These are phyloP conservation scores for Tetraneura akinire DNA, from an alignment of 1,140 invertebrate species.

Conservation along the genomic window DNA sequence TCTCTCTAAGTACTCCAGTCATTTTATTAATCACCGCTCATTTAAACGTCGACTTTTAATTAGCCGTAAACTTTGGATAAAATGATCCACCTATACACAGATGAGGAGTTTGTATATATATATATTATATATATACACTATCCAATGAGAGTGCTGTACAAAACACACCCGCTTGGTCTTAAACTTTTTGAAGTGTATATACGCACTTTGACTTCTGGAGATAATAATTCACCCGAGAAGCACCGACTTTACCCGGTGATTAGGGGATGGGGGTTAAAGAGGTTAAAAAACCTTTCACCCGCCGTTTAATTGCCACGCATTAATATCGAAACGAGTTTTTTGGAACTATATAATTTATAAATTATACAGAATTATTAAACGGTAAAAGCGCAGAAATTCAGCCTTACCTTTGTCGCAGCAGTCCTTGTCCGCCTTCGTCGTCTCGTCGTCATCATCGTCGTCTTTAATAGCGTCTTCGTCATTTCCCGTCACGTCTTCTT, in stretches of 20 bases:
- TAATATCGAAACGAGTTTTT: constrained; percentile 47
- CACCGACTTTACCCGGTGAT: background rate
- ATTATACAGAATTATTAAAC: constrained; percentile 51
- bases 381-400: background rate
- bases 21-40: constrained; percentile 46
- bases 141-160: background rate
- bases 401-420: constrained; percentile 44
- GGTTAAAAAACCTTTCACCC: constrained; percentile 45
- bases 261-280: constrained; percentile 3
- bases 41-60: constrained; percentile 51
- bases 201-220: constrained; percentile 43
- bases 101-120: background rate
- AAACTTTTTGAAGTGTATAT: constrained; percentile 24
- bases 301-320: constrained; percentile 29
- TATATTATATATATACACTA: background rate
- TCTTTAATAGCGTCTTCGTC: constrained; percentile 23
- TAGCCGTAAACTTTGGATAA: constrained; percentile 51
- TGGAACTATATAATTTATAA: constrained; percentile 48
- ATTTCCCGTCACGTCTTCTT: background rate
- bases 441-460: background rate
- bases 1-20: constrained; percentile 21
- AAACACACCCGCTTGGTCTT: background rate
- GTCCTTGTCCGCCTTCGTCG: background rate
- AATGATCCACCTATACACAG: constrained; percentile 42
- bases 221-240: constrained; percentile 44